Conservation (phyloP, 2,113 vertebrate genomes). For the Danionella cerebrum region DNA sequence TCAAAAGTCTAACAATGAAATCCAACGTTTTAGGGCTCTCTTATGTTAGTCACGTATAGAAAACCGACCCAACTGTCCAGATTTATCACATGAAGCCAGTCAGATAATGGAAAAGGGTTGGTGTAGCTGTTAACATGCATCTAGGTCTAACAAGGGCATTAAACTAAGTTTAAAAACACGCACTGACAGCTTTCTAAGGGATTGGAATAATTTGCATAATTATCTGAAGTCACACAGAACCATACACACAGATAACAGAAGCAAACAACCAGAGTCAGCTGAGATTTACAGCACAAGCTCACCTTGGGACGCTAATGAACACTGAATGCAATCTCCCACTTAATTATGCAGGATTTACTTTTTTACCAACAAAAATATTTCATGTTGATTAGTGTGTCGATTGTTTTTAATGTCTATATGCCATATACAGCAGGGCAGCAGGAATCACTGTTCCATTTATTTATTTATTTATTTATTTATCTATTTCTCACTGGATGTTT, state of each 20-base stretch:
- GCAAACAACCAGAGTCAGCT: not conserved
- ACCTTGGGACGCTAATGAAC: not conserved
- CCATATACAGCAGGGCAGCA: too few relatives aligned
- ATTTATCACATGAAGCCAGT: conserved; percentile 2
- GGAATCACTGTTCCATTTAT: too few relatives aligned
- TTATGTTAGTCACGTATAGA: conserved; percentile 13
- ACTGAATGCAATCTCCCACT: too few relatives aligned
- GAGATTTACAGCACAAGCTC: not conserved
- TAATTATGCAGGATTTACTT: too few relatives aligned
- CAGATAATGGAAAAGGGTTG: not conserved
- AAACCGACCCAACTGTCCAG: not conserved
- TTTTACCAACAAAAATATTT: too few relatives aligned
- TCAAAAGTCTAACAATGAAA: conserved; percentile 3
- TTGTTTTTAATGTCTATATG: too few relatives aligned
- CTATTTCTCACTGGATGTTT: too few relatives aligned
- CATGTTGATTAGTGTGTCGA: too few relatives aligned
- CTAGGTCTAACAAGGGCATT: not conserved
- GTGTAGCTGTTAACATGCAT: not conserved
- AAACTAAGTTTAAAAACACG: not conserved
- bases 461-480: too few relatives aligned
- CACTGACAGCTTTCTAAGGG: not conserved
- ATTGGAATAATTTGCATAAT: conserved; percentile 19
- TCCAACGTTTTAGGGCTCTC: conserved; percentile 21
- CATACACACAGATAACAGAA: not conserved
- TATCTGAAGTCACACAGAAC: not conserved